These are phyloP conservation scores for Typhlichthys eigenmanni DNA, from an alignment of 2,797 vertebrate species.

Conservation along the genomic window DNA sequence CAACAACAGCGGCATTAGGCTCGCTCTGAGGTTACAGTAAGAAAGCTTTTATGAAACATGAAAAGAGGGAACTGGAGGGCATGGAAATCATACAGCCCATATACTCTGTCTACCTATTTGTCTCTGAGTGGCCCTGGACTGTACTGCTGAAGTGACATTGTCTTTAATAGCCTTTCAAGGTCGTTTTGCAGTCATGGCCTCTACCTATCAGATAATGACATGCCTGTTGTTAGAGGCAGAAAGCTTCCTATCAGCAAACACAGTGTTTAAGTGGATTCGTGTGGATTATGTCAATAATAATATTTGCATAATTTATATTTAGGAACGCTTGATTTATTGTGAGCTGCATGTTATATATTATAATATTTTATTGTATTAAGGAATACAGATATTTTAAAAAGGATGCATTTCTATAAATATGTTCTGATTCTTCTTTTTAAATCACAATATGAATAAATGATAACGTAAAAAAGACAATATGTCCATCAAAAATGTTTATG, in stretches of 20 bases:
- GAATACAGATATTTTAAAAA: neutral
- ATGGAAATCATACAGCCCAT: conserved; percentile 35
- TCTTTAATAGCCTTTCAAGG: conserved; percentile 47
- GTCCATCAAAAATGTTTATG: no score
- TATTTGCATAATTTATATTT: neutral
- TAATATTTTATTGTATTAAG: neutral
- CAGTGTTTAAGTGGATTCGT: neutral
- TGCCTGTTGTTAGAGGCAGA: conserved; percentile 26
- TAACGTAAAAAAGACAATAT: no score
- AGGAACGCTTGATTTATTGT: neutral
- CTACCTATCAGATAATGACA: conserved; percentile 41
- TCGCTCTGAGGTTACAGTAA: conserved; percentile 18
- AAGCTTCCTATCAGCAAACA: no score
- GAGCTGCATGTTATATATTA: neutral
- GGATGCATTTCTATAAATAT: neutral
- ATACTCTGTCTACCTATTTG: conserved; percentile 33
- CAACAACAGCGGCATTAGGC: neutral
- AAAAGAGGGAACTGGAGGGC: conserved; percentile 24
- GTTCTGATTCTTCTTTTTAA: neutral
- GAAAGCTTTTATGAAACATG: conserved; percentile 14
- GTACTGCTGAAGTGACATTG: conserved; percentile 32
- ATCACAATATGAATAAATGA: neutral
- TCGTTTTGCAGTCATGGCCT: conserved; percentile 35
- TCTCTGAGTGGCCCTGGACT: conserved; percentile 29
- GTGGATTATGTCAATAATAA: neutral